Percentiles rank a stretch among this genome's conserved stretches.
Conservation (phyloP, 2,113 vertebrate genomes). For the Tychaedon coryphoeus region DNA sequence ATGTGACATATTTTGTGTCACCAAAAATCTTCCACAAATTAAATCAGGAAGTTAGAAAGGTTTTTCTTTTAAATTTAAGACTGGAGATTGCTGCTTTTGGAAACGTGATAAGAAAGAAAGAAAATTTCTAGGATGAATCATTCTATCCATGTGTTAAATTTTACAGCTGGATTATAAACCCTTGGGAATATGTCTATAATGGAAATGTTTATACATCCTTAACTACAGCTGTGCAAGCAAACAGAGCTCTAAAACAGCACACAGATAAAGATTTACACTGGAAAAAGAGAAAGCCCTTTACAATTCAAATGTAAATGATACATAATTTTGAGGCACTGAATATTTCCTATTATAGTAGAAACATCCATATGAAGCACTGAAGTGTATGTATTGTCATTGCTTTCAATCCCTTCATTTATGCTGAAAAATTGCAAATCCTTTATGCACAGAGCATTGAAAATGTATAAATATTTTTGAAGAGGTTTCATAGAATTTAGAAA, state of each 20-base stretch:
- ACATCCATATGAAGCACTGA: background rate
- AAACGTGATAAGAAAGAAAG: background rate
- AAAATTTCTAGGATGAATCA: background rate
- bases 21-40: background rate
- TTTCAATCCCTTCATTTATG: slow-evolving; percentile 4
- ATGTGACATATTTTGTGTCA: background rate
- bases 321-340: background rate
- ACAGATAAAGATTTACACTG: background rate
- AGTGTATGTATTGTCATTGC: background rate
- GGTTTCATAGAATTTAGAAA: background rate
- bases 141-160: background rate
- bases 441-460: background rate
- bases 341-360: background rate
- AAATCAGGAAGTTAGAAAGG: background rate
- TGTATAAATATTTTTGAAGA: slow-evolving; percentile 28
- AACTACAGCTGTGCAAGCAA: background rate
- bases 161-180: background rate
- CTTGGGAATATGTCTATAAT: background rate
- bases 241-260: background rate
- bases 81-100: background rate
- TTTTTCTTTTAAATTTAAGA: background rate
- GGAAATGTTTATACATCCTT: slow-evolving; percentile 20
- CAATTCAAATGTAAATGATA: background rate
- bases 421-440: slow-evolving; percentile 35
- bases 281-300: background rate